Base-by-base conservation (phyloP, 1,140 invertebrate species). In the Belonocnema kinseyi region DNA sequence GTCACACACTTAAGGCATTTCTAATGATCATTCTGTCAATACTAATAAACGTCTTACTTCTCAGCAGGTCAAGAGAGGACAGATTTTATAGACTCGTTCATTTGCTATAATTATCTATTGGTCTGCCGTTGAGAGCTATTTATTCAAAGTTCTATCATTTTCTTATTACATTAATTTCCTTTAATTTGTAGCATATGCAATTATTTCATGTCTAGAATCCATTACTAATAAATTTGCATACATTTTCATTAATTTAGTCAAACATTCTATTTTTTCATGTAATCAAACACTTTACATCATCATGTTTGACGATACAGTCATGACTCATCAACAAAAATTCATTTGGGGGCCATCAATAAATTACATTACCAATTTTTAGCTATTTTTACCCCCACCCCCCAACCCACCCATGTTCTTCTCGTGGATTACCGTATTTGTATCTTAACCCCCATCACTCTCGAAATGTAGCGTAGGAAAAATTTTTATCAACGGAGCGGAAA, bases 1-100 rank as follows among this genome's bases (percentile, higher is more conserved):
- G 26, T 40, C 14, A 66, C 58, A 66, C 61, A 66, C 61, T 66
- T 40, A n/a, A 66, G 61, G 26, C 61, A 66, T 66, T 66, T 66
- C 33, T 66, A 66, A 66, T 66, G 61, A 66, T 66, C 14, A 66
- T 33, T 66, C 61, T 66, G 61, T 66, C 61, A 66, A 66, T 66
- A 66, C n/a, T 66, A 66, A 66, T 66, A 40, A 66, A 40, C 61
- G 61, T 66, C 26, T 66, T n/a, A 21, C 26, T 66, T 33, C 40
- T n/a, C 7, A 66, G 26, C 61, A 66, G 61, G 61, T 40, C 61
- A 66, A 66, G 14, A 40, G 61, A 33, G n/a, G 26, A 66, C 14
- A 40, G 16, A 40, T 61, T 66, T 66, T 66, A 66, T 66, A 66
- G 61, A 66, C 61, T 40, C 40, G 26, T 40, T 14, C 26, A 46